Evolutionary conservation across 1,140 invertebrate genomes (phyloP).

Genomic region (Protaetia brevitarsis): DNA sequence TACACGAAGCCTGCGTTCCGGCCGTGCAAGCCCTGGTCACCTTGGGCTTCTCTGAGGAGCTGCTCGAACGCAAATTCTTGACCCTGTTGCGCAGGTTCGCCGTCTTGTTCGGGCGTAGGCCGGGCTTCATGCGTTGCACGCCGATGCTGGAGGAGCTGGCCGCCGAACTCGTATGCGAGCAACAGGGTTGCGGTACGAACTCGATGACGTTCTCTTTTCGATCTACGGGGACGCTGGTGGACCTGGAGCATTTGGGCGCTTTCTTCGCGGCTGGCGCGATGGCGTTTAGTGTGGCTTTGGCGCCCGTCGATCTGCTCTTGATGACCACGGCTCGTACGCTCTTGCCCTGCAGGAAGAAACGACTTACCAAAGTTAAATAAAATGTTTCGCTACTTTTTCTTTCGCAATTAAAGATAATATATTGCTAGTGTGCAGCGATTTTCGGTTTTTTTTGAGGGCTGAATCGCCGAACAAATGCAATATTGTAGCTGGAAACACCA

Average conservation of each 20-base stretch:
- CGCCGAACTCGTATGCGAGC: slow-evolving; percentile 31
- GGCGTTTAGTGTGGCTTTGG: slow-evolving; percentile 31
- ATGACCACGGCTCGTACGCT: slow-evolving; percentile 32
- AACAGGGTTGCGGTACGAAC: slow-evolving; percentile 37
- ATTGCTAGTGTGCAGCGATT: too few species aligned
- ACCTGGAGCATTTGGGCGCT: slow-evolving; percentile 27
- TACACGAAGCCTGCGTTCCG: not conserved
- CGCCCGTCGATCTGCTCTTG: slow-evolving; percentile 34
- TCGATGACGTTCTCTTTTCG: slow-evolving; percentile 24
- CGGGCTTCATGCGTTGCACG: slow-evolving; percentile 20
- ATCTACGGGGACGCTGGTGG: slow-evolving; percentile 36
- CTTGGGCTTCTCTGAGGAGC: not conserved
- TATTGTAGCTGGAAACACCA: too few species aligned
- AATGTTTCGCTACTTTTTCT: slow-evolving; percentile 8
- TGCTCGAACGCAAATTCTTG: not conserved
- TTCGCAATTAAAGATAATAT: too few species aligned
- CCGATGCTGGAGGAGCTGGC: slow-evolving; percentile 18
- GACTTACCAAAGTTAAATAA: slow-evolving; percentile 37
- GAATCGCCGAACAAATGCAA: too few species aligned
- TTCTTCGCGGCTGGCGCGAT: slow-evolving; percentile 23
- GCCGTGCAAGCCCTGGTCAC: not conserved
- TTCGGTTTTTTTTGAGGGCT: too few species aligned
- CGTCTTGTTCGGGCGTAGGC: slow-evolving; percentile 19
- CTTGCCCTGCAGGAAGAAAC: slow-evolving; percentile 42
- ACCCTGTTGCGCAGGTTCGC: slow-evolving; percentile 27